Conservation (phyloP, 1,140 invertebrate genomes). For the Tetramorium simillimum region DNA sequence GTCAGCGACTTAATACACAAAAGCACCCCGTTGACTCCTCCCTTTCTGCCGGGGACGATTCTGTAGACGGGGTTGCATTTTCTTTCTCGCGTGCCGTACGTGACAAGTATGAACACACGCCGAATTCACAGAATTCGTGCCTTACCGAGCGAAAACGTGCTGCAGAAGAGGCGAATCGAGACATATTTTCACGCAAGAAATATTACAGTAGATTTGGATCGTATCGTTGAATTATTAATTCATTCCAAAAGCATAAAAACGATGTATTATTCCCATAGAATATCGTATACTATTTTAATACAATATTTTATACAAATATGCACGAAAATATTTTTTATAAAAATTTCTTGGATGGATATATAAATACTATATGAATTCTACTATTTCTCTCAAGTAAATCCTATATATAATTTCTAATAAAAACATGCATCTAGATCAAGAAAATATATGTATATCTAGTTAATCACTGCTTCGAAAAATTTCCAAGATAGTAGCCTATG, state of each 20-base stretch:
- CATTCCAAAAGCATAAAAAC: background rate
- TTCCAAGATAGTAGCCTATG: background rate
- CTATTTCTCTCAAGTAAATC: background rate
- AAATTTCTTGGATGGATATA: background rate
- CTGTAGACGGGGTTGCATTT: constrained; percentile 63
- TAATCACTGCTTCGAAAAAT: background rate
- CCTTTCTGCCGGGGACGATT: constrained; percentile 44
- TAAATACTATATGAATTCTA: too few species aligned
- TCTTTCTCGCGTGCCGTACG: constrained; percentile 68
- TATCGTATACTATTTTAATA: background rate
- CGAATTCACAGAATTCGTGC: constrained; percentile 2
- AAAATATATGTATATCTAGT: background rate
- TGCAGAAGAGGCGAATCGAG: background rate
- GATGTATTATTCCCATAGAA: background rate
- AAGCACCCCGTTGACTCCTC: constrained; percentile 65
- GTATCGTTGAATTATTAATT: constrained; percentile 18
- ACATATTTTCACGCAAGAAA: background rate
- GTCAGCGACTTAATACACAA: constrained; percentile 70
- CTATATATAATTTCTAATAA: background rate
- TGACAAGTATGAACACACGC: constrained; percentile 63
- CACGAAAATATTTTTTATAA: background rate
- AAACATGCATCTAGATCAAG: background rate
- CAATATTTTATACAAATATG: background rate
- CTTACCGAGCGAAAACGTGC: background rate
- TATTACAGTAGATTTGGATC: background rate